Evolutionary conservation across 2,797 vertebrate genomes (phyloP), one percentile per base, ranked within the genome.

Genomic region (Heteromormyrus szaboi): DNA sequence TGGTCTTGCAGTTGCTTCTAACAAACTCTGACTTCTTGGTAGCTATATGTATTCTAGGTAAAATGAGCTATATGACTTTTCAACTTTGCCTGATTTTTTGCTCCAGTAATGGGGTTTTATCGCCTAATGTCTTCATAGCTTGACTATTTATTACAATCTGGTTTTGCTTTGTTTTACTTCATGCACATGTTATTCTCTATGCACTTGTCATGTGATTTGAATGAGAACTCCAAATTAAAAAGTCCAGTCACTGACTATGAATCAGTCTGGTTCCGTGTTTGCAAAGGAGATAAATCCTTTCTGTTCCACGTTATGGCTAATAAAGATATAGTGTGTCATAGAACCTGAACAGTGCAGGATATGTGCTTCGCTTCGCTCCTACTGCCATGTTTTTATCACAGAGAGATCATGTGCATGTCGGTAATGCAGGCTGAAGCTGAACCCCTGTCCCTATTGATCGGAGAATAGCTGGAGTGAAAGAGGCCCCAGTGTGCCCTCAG

Each of bases 341-440:
- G 92, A 90, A 92, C 93, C 93, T 94, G 94, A 48, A 33, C 9
- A 51, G n/a, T 11, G 33, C 19, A 7, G 33, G 41, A 79, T 33
- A n/a, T 22, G 65, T 5, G 88, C 76, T 84, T 22, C 29, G 0
- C 41, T n/a, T 29, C 7, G 9, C 81, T 93, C 93, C 92, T 91
- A 92, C 93, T 91, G 94, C 91, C 92, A 92, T 92, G 94, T 93
- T 93, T 94, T 93, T 90, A 91, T 94, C 93, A 94, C 92, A 93
- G 93, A 94, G 88, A 93, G 94, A 72, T 94, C 91, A 92, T 88
- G 92, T 91, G 89, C 85, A 91, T 76, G 12, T 90, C 89, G 5
- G 91, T 96, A 95, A 95, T 94, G 94, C 94, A 95, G 93, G 95
- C 94, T 93, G 92, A 92, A 95, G 93, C 92, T 95, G 95, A 96